Evolutionary conservation across 2,888 invertebrate species (phyloP), one percentile per base, ranked within the genome.

Genomic region (Theretra japonica): DNA sequence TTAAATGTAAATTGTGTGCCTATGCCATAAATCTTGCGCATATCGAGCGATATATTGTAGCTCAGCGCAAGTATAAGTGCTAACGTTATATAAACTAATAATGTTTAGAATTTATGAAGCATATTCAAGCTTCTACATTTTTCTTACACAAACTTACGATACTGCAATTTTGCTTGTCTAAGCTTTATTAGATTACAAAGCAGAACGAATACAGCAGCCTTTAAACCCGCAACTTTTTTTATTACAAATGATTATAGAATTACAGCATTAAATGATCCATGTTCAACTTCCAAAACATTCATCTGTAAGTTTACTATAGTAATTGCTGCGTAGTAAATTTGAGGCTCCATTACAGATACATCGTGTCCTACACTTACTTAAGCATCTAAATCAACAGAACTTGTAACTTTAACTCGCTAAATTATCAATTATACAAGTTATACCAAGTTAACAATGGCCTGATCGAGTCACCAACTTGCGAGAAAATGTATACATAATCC

Each of bases 351-450:
- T 23, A 23, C 48, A 48, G 17, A 21, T 65, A 65, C 48, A 48
- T 15, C 41, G 1, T 48, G 60, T 19, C 30, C 60, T 23, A 65
- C 48, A 21, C 48, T 65, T 48, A 65, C 17, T 48, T 48, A 41
- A 65, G 65, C 65, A 23, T 65, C 23, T 65, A 48, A 65, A 48
- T 48, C 65, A 60, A 33, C 60, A 48, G 41, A 65, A 65, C 23
- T 65, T 65, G 41, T 65, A 65, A 65, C 65, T 48, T 48, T 65
- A 48, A 65, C 65, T 65, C 48, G 41, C 65, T 41, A 23, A 65
- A 65, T 65, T 65, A 48, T 23, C 65, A 65, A 65, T 65, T 65
- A 65, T 48, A 48, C 41, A 65, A 65, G 65, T 65, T 65, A 25
- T 23, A 4, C 41, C 23, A 6, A 48, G 65, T 65, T 65, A 65